Evolutionary conservation across 2,888 invertebrate species (phyloP), one percentile per base, ranked within the genome.

Genomic region (Noctua janthe): DNA sequence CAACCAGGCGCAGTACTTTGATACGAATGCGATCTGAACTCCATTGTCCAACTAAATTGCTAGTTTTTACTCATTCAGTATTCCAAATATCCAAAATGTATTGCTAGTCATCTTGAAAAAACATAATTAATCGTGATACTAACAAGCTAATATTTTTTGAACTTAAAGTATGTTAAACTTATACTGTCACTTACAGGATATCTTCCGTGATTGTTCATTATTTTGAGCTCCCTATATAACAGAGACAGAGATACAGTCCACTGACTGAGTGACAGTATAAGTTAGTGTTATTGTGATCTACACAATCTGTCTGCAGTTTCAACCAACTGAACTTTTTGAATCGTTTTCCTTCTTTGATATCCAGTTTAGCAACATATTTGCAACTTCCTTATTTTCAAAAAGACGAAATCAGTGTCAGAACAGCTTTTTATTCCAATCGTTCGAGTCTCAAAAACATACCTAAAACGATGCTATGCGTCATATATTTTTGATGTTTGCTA

Each of bases 331-430:
- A 77, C 11, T 39, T 82, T 56, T 2, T 69, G 17, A 83, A 54
- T 43, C 15, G 15, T 78, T 82, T 73, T 71, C 73, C 69, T 84
- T 74, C 39, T 43, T 54, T 62, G 10, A 47, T 49, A 74, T 76
- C 76, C 49, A 70, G 82, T 74, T 84, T 75, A 29, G 43, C 13
- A n/a, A 76, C 56, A 74, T 49, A 62, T 23, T 29, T 56, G 39
- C 17, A 43, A 54, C 47, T 64, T 54, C 7, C 64, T 67, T 49
- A 49, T 80, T 71, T 54, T n/a, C 10, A 4, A 62, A 62, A 80
- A 47, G 1, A 11, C 15, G 23, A 39, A 43, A 35, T 39, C 6
- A 51, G 5, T 75, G 20, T n/a, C 39, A 39, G 39, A 39, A 39
- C 39, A 39, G 5, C 39, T 39, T 39, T 39, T 39, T 39, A 39